These are phyloP conservation scores for Saccostrea echinata DNA, from an alignment of 1,140 invertebrate genomes.

Conservation along the genomic window DNA sequence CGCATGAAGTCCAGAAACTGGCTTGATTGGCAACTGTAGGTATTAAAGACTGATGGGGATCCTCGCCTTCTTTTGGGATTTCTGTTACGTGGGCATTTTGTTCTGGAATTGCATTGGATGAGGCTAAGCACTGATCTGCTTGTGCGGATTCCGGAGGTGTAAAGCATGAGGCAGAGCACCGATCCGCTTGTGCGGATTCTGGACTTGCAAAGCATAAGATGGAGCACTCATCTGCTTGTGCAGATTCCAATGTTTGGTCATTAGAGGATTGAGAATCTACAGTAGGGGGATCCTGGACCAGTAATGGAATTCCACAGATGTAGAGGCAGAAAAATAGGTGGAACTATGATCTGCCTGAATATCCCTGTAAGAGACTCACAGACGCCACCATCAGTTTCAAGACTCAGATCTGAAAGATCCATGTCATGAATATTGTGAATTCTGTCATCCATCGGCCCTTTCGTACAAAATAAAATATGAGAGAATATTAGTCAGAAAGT, in stretches of 20 bases:
- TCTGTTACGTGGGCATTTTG: background rate
- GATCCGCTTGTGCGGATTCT: background rate
- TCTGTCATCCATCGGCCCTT: background rate
- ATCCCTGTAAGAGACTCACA: background rate
- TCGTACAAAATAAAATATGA: no score
- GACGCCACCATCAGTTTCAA: background rate
- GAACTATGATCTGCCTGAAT: background rate
- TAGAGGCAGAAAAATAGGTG: background rate
- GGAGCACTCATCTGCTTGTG: background rate
- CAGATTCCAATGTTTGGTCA: background rate
- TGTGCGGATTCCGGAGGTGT: background rate
- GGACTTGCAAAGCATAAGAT: background rate
- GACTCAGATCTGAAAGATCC: background rate
- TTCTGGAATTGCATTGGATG: background rate
- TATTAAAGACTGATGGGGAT: background rate
- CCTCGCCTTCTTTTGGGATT: background rate
- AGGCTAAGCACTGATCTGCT: background rate
- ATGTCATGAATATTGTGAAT: background rate
- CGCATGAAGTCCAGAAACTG: background rate
- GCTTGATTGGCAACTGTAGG: background rate
- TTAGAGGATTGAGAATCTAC: background rate
- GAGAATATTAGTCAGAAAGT: no score
- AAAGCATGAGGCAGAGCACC: background rate
- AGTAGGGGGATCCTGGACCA: background rate
- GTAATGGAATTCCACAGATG: background rate